A percentile compares a stretch with the other conserved stretches of the same genome.
Conservation (phyloP, 2,113 vertebrate species). For the Passer domesticus region DNA sequence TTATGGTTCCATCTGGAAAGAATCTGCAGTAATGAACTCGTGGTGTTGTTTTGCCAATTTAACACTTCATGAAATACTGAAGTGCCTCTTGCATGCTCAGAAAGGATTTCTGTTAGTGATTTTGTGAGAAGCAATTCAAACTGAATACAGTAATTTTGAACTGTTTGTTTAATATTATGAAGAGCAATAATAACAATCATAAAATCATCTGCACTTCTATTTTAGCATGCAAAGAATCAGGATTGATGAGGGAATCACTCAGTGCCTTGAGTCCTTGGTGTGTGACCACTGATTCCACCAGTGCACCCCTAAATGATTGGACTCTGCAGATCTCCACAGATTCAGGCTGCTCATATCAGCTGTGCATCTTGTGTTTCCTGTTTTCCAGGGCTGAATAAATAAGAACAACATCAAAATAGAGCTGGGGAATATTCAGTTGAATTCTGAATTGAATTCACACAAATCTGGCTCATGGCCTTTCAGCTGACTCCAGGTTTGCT, state of each 20-base stretch:
- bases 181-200: constrained; percentile 36
- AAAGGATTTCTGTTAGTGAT: constrained; percentile 48
- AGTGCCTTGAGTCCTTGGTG: background rate
- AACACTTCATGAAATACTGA: constrained; percentile 70
- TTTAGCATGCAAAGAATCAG: background rate
- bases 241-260: background rate
- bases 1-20: constrained; percentile 57
- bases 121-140: constrained; percentile 49
- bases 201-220: background rate
- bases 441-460: background rate
- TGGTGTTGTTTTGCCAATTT: constrained; percentile 66
- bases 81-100: constrained; percentile 62
- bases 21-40: constrained; percentile 57
- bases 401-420: background rate
- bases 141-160: constrained; percentile 59
- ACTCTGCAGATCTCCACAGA: background rate
- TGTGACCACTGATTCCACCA: background rate
- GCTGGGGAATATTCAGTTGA: background rate
- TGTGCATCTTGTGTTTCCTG: background rate
- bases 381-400: background rate
- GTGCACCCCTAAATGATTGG: background rate
- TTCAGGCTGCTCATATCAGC: background rate
- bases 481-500: background rate
- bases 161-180: constrained; percentile 62
- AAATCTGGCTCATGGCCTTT: background rate